Evolutionary conservation across 2,888 invertebrate species (phyloP), one percentile per base, ranked within the genome.

Genomic region (Bibio marci): DNA sequence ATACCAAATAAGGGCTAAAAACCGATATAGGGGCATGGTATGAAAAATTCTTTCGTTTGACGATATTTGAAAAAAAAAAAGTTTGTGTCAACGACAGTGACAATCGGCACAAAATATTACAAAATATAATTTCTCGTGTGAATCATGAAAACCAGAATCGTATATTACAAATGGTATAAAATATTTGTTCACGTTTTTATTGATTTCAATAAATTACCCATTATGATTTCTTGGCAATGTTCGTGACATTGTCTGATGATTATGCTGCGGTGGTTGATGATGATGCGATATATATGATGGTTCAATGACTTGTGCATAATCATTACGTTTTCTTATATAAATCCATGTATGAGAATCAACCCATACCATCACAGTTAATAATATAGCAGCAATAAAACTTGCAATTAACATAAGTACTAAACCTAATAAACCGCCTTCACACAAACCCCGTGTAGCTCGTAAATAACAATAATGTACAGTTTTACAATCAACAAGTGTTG

Each of bases 301-400:
- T 58, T 87, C 87, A 59, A 86, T 87, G 48, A 80, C 79, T 58
- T 82, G 83, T 43, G 77, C 75, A 52, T 80, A 82, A 56, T 78
- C 75, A 37, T 70, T 65, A 76, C 90, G 81, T 79, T 64, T 88
- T 53, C 88, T 76, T 48, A 92, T 90, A 56, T 92, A 90, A 57
- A 92, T 91, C 92, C 94, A 94, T 8, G 92, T 90, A 54, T 92
- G 91, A 4, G 91, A 92, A 57, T 92, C 90, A 39, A 94, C 80
- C 71, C 92, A 85, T 37, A 92, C 91, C 49, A 92, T 76, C 25
- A 90, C 76, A 1, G 92, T 91, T 59, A 94, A 79, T 49, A 92
- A 69, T 46, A 94, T 71, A 11, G 92, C 92, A 26, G 90, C 83
- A 30, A 81, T 74, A 30, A 86, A 73, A 43, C 90, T 80, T 25